Evolutionary conservation across 2,797 vertebrate species (phyloP).

Genomic region (Chiroxiphia lanceolata): DNA sequence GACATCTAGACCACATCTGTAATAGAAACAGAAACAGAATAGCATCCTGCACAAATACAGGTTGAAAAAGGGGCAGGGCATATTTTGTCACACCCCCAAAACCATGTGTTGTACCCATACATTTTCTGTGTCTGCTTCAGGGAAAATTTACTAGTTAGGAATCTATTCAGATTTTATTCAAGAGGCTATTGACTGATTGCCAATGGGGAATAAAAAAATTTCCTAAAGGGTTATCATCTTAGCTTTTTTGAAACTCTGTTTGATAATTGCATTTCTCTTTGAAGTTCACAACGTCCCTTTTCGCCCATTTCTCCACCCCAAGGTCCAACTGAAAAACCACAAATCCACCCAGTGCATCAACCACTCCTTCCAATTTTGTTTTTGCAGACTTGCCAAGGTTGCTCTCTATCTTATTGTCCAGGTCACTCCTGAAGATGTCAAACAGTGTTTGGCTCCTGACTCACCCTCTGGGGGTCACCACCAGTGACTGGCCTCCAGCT

Average conservation of each 20-base stretch:
- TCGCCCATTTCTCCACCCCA: neutral
- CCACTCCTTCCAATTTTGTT: neutral
- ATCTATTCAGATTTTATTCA: neutral
- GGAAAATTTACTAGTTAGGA: neutral
- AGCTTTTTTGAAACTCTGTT: neutral
- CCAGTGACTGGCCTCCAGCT: neutral
- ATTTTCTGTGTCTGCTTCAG: neutral
- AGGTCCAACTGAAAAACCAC: neutral
- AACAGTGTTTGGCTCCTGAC: neutral
- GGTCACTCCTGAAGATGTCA: no score
- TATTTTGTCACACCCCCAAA: neutral
- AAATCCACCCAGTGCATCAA: neutral
- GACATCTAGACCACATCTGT: neutral
- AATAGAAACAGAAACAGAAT: neutral
- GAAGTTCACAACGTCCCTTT: neutral
- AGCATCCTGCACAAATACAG: neutral
- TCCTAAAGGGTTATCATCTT: neutral
- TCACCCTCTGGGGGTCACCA: accelerated
- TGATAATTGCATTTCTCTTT: neutral
- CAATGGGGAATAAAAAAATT: neutral
- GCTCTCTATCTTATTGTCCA: accelerated
- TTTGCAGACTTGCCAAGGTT: neutral
- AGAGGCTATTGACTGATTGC: neutral
- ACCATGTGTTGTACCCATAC: neutral
- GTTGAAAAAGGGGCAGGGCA: neutral